Percentiles rank a stretch among this genome's conserved stretches.
These are phyloP conservation scores for Eucriotettix oculatus DNA, from an alignment of 2,888 invertebrate species.

Conservation along the genomic window DNA sequence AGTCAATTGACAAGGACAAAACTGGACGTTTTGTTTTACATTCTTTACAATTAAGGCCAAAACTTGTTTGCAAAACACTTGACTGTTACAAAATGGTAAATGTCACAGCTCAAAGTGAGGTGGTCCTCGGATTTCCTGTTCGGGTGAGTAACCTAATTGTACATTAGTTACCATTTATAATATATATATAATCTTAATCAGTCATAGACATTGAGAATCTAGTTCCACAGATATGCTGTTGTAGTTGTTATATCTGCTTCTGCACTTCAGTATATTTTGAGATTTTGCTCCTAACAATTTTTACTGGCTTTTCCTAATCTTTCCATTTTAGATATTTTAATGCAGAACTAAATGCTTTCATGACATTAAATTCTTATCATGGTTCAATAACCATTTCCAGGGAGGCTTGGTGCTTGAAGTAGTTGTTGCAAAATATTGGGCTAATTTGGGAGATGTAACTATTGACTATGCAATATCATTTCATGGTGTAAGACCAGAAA, in stretches of 20 bases:
- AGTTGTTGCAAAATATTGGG: slow-evolving; percentile 90
- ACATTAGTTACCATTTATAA: too few relatives aligned
- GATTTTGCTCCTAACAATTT: too few relatives aligned
- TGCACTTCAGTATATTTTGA: too few relatives aligned
- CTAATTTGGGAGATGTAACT: slow-evolving; percentile 62
- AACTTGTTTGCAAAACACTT: slow-evolving; percentile 57
- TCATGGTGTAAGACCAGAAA: slow-evolving; percentile 61
- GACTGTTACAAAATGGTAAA: slow-evolving; percentile 62
- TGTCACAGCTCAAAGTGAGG: slow-evolving; percentile 52
- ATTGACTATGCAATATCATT: slow-evolving; percentile 66
- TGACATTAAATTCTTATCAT: background rate
- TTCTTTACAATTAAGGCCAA: slow-evolving; percentile 70
- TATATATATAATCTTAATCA: too few relatives aligned
- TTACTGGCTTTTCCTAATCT: too few relatives aligned
- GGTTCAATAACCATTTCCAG: slow-evolving; percentile 23
- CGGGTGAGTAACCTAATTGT: slow-evolving; percentile 34
- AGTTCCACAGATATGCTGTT: too few relatives aligned
- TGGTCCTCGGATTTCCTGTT: slow-evolving; percentile 53
- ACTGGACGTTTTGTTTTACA: slow-evolving; percentile 72
- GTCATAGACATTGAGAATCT: too few relatives aligned
- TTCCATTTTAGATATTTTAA: background rate
- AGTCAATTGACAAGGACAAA: slow-evolving; percentile 41
- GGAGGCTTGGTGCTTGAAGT: slow-evolving; percentile 70
- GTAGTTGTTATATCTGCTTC: too few relatives aligned
- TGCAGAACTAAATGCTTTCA: background rate